phyloP scores from a whole-genome alignment of 92 coral and sea anemone species.

The Ricordea florida region DNA sequence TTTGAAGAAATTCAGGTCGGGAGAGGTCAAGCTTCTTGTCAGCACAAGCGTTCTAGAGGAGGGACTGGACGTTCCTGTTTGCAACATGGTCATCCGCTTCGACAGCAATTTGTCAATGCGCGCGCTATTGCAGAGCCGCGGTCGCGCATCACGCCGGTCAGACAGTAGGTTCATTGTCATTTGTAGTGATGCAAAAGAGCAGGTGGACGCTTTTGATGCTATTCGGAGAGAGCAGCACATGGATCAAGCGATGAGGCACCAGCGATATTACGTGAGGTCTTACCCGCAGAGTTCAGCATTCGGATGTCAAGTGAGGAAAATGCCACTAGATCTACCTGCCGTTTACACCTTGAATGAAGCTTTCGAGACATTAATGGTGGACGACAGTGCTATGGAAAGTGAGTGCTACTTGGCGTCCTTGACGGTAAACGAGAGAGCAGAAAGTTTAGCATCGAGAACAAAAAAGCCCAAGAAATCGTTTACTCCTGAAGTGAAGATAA shows the following conservation, averaged over 20 bases:
- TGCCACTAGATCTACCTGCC: constrained; percentile 5
- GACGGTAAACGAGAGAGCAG: constrained; percentile 33
- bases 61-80: constrained; percentile 96
- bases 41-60: constrained; percentile 94
- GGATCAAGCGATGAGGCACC: constrained; percentile 71
- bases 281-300: constrained; percentile 47
- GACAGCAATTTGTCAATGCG: constrained; percentile 81
- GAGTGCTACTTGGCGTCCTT: constrained; percentile 3
- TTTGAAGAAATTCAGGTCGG: constrained; percentile 85
- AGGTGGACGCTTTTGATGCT: constrained; percentile 45
- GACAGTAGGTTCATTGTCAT: constrained; percentile 86
- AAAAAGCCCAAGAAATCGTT: neutral
- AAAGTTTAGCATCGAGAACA: constrained; percentile 16
- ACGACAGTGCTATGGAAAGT: constrained; percentile 9
- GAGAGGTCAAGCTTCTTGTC: constrained; percentile 81
- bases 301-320: constrained; percentile 70
- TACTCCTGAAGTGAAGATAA: constrained; percentile 21
- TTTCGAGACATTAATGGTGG: neutral
- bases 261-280: neutral
- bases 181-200: constrained; percentile 71
- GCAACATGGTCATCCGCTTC: constrained; percentile 93
- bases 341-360: neutral
- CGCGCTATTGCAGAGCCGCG: constrained; percentile 92
- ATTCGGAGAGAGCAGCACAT: constrained; percentile 73
- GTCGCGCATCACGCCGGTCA: constrained; percentile 90